phyloP scores from a whole-genome alignment of 2,888 invertebrate species.

The Brenthis ino region DNA sequence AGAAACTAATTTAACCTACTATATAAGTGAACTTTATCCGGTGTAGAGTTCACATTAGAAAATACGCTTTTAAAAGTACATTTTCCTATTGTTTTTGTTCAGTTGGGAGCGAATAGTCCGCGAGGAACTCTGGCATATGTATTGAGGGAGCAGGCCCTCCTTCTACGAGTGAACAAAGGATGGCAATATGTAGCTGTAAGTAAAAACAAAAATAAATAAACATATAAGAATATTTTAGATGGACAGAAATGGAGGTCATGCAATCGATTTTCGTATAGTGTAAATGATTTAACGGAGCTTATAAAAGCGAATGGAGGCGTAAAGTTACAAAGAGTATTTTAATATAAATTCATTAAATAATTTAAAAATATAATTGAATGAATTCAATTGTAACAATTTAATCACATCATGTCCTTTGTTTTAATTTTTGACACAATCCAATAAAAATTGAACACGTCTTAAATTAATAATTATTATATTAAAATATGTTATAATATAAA shows the following conservation, averaged over 20 bases:
- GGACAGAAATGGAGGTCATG: too few species aligned
- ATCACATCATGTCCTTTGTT: too few species aligned
- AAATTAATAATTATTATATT: not conserved
- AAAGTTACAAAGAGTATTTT: too few species aligned
- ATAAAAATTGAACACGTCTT: too few species aligned
- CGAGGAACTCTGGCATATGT: conserved; percentile 96
- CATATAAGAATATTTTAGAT: not conserved
- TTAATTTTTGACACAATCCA: too few species aligned
- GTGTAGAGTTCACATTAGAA: not conserved
- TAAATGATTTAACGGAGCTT: too few species aligned
- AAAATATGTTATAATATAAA: not conserved
- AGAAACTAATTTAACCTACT: not conserved
- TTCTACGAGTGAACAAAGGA: conserved; percentile 94
- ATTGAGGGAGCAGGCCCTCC: conserved; percentile 94
- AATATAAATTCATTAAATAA: too few species aligned
- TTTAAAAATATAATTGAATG: too few species aligned
- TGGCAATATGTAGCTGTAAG: conserved; percentile 97
- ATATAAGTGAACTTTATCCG: not conserved
- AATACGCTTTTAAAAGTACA: conserved; percentile 20
- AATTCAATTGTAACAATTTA: too few species aligned
- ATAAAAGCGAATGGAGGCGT: too few species aligned
- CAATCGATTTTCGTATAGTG: too few species aligned
- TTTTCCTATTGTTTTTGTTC: conserved; percentile 42
- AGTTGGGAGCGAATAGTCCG: conserved; percentile 73
- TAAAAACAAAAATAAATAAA: conserved; percentile 44